Conservation (phyloP, 2,888 invertebrate genomes). For the Cheilosia grossa region DNA sequence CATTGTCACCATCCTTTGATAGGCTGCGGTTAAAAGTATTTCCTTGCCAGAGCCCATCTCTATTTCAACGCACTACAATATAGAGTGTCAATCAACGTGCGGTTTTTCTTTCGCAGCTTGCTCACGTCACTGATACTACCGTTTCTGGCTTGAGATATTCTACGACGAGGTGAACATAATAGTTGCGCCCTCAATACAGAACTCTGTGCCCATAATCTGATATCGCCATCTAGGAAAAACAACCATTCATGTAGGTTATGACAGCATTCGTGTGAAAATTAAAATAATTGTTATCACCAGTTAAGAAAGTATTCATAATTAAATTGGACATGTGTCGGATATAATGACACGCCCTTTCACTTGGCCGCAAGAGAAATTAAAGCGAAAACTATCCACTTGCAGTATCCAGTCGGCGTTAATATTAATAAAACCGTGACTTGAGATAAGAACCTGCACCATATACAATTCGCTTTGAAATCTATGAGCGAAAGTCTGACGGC, state of each 20-base stretch:
- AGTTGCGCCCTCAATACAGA: too few relatives aligned
- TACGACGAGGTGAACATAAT: too few relatives aligned
- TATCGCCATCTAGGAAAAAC: too few relatives aligned
- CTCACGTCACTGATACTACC: neutral
- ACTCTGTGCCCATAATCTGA: too few relatives aligned
- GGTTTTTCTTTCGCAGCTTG: constrained; percentile 24
- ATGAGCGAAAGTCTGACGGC: constrained; percentile 66
- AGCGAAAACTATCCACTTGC: neutral
- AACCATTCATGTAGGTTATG: too few relatives aligned
- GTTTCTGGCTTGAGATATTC: too few relatives aligned
- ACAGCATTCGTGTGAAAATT: too few relatives aligned
- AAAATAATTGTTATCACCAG: too few relatives aligned
- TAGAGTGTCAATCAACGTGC: constrained; percentile 42
- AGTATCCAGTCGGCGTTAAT: constrained; percentile 13
- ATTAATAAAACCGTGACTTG: constrained; percentile 64
- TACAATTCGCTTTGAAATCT: constrained; percentile 60
- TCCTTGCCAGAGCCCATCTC: constrained; percentile 50
- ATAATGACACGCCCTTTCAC: constrained; percentile 38
- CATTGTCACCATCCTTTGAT: constrained; percentile 22
- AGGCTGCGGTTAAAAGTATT: constrained; percentile 60
- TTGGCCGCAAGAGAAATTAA: neutral
- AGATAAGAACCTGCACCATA: constrained; percentile 62
- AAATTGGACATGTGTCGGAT: neutral
- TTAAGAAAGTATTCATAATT: neutral
- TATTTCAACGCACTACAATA: constrained; percentile 23